Conservation (phyloP, 2,888 invertebrate species). For the Lucinisca nassula region DNA sequence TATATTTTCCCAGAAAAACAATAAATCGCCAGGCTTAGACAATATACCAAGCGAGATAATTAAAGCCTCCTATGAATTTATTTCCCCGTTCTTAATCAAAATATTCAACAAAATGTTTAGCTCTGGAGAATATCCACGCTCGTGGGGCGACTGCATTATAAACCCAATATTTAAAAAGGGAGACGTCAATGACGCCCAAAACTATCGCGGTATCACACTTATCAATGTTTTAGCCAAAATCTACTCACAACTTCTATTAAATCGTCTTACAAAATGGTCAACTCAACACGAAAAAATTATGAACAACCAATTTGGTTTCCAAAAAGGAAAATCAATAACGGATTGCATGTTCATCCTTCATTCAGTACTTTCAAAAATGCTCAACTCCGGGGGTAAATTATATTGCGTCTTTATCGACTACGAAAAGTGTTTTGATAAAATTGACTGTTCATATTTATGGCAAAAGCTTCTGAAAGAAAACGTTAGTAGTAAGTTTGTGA, state of each 20-base stretch:
- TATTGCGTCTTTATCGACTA: neutral
- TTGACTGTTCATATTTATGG: neutral
- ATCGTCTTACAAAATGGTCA: conserved; percentile 7
- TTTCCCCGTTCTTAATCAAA: neutral
- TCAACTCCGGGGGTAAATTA: neutral
- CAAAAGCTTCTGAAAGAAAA: neutral
- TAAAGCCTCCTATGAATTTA: neutral
- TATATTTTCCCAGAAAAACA: neutral
- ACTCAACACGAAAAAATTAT: neutral
- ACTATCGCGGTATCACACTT: neutral
- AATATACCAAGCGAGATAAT: neutral
- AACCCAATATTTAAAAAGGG: neutral
- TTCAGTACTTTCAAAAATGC: neutral
- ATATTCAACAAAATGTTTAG: neutral
- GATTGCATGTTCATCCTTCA: conserved; percentile 2
- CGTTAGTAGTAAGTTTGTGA: neutral
- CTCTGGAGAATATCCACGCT: neutral
- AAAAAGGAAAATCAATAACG: neutral
- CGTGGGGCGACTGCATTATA: neutral
- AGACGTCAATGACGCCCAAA: neutral
- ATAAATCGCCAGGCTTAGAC: neutral
- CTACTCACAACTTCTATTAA: neutral
- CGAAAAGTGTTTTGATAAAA: conserved; percentile 2
- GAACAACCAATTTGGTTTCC: neutral
- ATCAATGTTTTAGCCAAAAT: conserved; percentile 3